phyloP scores from a whole-genome alignment of 2,888 invertebrate species.

The Criorhina ranunculi region DNA sequence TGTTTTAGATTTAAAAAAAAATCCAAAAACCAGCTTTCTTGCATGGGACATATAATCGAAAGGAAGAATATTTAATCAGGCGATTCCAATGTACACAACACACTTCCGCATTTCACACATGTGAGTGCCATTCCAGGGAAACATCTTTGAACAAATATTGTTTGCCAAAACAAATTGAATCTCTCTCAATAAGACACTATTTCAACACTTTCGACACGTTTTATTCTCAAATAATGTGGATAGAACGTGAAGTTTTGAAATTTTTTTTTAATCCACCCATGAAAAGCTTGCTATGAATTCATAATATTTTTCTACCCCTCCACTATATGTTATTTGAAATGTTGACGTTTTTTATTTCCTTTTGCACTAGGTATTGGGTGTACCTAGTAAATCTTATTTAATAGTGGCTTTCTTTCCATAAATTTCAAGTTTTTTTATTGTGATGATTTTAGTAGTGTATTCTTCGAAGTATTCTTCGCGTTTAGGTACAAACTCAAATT shows the following conservation, averaged over 20 bases:
- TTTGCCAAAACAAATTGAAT: constrained; percentile 73
- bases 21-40: constrained; percentile 41
- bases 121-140: constrained; percentile 44
- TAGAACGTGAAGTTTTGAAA: constrained; percentile 66
- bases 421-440: background rate
- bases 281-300: constrained; percentile 68
- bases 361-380: constrained; percentile 29
- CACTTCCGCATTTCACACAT: constrained; percentile 60
- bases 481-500: too few species aligned
- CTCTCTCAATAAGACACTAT: constrained; percentile 67
- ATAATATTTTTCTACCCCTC: constrained; percentile 46
- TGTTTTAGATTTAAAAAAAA: constrained; percentile 8
- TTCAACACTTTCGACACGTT: constrained; percentile 71
- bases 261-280: constrained; percentile 54
- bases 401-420: constrained; percentile 8
- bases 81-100: constrained; percentile 46
- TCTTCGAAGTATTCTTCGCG: constrained; percentile 1
- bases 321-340: constrained; percentile 50
- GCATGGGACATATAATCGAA: constrained; percentile 34
- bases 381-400: constrained; percentile 37
- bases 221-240: constrained; percentile 70
- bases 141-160: constrained; percentile 63
- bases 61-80: constrained; percentile 56
- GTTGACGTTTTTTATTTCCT: constrained; percentile 33
- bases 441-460: background rate